Conservation (phyloP, 1,140 invertebrate species). For the Aphaenogaster floridana region DNA sequence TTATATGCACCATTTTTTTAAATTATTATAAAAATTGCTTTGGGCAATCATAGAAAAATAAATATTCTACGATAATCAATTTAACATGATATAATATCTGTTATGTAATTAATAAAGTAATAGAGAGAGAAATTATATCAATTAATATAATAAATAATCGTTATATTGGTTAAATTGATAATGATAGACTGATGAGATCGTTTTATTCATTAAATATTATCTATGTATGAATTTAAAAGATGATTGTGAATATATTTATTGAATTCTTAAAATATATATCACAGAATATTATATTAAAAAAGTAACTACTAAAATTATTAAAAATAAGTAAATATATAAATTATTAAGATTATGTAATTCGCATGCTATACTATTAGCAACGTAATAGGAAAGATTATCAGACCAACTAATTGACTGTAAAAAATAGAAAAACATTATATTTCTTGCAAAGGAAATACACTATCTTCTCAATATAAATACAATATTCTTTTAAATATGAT, state of each 20-base stretch:
- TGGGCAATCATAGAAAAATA: background rate
- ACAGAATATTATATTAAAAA: background rate
- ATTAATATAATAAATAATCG: conserved; percentile 36
- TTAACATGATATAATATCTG: conserved; percentile 21
- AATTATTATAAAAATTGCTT: conserved; percentile 10
- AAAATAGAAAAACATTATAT: background rate
- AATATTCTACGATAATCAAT: conserved; percentile 14
- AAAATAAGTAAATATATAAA: background rate
- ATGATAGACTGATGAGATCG: background rate
- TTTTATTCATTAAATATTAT: conserved; percentile 29
- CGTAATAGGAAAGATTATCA: background rate
- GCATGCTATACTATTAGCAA: background rate
- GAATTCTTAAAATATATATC: background rate
- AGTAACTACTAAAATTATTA: background rate
- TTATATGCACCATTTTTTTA: background rate
- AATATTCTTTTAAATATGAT: background rate
- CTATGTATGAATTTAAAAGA: background rate
- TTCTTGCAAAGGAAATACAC: background rate
- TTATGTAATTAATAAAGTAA: conserved; percentile 34
- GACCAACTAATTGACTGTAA: background rate
- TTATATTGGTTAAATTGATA: background rate
- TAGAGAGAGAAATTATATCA: background rate
- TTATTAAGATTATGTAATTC: background rate
- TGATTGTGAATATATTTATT: background rate
- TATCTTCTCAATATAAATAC: background rate